phyloP scores from a whole-genome alignment of 2,797 vertebrate species.

The Cossypha dichroa region DNA sequence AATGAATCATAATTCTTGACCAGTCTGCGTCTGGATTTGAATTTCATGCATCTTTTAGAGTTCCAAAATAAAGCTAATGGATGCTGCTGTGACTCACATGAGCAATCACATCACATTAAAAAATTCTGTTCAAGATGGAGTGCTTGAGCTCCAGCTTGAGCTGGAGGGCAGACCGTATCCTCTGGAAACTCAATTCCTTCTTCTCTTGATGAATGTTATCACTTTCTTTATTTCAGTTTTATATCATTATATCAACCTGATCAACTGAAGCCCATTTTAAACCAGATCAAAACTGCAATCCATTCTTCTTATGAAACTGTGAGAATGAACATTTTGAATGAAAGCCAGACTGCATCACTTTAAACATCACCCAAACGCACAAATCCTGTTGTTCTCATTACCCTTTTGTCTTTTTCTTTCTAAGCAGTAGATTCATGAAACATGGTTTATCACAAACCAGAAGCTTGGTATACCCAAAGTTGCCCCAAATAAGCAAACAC shows the following conservation, averaged over 20 bases:
- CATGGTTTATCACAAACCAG: not conserved
- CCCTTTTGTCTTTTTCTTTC: not conserved
- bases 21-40: not conserved
- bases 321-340: not conserved
- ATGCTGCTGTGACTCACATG: not conserved
- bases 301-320: not conserved
- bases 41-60: not conserved
- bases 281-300: not conserved
- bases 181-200: conserved; percentile 12
- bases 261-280: not conserved
- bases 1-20: not conserved
- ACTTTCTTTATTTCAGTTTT: conserved; percentile 35
- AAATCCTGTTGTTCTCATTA: not conserved
- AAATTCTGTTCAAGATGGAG: conserved; percentile 10
- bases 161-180: not conserved
- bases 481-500: not conserved
- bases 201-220: conserved; percentile 23
- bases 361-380: not conserved
- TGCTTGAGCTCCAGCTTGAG: not conserved
- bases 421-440: not conserved
- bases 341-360: not conserved
- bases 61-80: not conserved
- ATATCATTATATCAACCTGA: not conserved
- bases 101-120: conserved; percentile 14
- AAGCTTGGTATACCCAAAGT: not conserved